Percentiles rank a stretch among this genome's conserved stretches.
Evolutionary conservation across 2,888 invertebrate genomes (phyloP).

Genomic region (Drosophila dives): DNA sequence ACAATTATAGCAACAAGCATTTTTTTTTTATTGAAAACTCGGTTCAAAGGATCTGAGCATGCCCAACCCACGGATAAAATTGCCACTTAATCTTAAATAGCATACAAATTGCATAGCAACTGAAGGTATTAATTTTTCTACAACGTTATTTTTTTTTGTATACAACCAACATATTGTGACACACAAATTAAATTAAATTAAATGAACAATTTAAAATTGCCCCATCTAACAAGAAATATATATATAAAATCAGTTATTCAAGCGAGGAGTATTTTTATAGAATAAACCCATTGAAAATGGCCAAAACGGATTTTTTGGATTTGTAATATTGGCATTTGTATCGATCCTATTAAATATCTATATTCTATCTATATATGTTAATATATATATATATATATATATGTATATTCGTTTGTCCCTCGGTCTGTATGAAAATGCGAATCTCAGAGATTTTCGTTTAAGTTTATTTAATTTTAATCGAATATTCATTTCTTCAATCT

Average conservation of each 20-base stretch:
- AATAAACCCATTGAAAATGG: background rate
- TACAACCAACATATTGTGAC: background rate
- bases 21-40: constrained; percentile 2
- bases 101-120: constrained; percentile 1
- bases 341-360: background rate
- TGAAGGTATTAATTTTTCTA: background rate
- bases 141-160: background rate
- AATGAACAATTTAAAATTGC: background rate
- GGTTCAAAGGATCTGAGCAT: background rate
- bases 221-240: background rate
- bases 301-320: background rate
- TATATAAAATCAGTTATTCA: background rate
- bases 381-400: too few species aligned
- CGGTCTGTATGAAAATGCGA: background rate
- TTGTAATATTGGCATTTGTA: background rate
- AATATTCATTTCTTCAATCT: background rate
- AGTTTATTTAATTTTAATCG: background rate
- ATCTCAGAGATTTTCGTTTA: background rate
- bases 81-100: background rate
- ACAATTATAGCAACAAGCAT: constrained; percentile 10
- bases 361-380: background rate
- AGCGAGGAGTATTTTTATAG: background rate
- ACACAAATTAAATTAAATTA: background rate
- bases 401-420: too few species aligned
- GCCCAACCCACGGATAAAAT: background rate